Conservation (phyloP, 2,113 vertebrate species). For the Etia nguti region DNA sequence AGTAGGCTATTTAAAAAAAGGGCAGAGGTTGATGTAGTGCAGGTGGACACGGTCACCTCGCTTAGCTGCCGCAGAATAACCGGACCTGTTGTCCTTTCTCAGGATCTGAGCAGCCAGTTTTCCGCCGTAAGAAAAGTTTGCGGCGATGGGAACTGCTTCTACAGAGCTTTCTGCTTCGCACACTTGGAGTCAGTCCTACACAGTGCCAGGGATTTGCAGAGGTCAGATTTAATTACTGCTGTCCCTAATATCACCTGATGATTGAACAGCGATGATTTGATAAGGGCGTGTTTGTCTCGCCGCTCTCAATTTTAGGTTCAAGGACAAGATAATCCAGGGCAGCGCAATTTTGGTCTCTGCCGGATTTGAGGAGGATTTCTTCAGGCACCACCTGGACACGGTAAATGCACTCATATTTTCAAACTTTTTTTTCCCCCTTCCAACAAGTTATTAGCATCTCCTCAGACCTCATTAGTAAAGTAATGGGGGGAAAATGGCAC, state of each 20-base stretch:
- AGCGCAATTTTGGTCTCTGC: conserved; percentile 55
- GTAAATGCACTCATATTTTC: conserved; percentile 34
- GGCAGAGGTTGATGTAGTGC: neutral
- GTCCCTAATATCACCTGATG: neutral
- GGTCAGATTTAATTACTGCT: conserved; percentile 55
- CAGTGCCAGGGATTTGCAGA: conserved; percentile 66
- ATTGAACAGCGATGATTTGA: neutral
- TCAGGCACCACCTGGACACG: conserved; percentile 66
- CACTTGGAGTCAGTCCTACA: conserved; percentile 75
- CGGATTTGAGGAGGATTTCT: conserved; percentile 68
- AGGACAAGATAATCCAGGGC: conserved; percentile 63
- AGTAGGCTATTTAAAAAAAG: conserved; percentile 25
- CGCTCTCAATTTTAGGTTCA: conserved; percentile 68
- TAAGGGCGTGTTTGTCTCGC: neutral
- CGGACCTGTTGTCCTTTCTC: neutral
- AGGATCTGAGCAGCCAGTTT: conserved; percentile 78
- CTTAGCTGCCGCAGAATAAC: neutral
- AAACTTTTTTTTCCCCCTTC: no score
- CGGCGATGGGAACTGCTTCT: conserved; percentile 86
- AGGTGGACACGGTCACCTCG: neutral
- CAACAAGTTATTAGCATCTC: neutral
- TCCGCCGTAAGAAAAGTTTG: conserved; percentile 73
- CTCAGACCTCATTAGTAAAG: neutral
- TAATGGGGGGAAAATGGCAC: accelerated
- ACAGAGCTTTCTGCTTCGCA: conserved; percentile 78